Percentiles rank a stretch among this genome's conserved stretches.
These are phyloP conservation scores for Cyprinodon diabolis DNA, from an alignment of 2,797 vertebrate genomes.

Conservation along the genomic window DNA sequence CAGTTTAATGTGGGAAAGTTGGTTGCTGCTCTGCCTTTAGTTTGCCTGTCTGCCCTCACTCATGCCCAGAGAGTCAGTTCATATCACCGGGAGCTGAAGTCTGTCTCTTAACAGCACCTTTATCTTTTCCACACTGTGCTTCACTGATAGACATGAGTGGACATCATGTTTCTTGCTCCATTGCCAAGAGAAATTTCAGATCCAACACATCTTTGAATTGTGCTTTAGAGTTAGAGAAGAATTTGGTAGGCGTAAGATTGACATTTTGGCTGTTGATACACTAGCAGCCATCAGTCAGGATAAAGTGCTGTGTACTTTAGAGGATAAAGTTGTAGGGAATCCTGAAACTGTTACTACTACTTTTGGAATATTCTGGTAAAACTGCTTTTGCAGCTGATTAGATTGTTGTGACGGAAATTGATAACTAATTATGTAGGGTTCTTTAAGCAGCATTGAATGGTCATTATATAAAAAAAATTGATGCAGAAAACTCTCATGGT, in stretches of 20 bases:
- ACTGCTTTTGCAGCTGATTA: conserved; percentile 16
- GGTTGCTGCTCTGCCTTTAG: neutral
- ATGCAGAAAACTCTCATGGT: neutral
- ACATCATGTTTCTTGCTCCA: conserved; percentile 43
- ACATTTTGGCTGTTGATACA: neutral
- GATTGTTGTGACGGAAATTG: neutral
- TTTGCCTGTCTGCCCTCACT: neutral
- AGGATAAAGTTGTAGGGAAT: conserved; percentile 27
- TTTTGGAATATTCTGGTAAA: conserved; percentile 11
- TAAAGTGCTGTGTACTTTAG: neutral
- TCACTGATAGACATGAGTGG: conserved; percentile 62
- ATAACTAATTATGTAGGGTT: no score
- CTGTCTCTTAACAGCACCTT: conserved; percentile 58
- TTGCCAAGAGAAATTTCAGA: conserved; percentile 9
- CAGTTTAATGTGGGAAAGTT: conserved; percentile 9
- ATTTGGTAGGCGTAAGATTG: neutral
- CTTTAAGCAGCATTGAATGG: no score
- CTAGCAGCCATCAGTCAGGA: neutral
- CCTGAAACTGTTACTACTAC: conserved; percentile 16
- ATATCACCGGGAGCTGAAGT: conserved; percentile 38
- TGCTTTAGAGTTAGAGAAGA: no score
- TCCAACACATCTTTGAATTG: conserved; percentile 6
- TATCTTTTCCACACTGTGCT: conserved; percentile 62
- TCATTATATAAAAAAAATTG: neutral
- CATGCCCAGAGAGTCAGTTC: conserved; percentile 7